Conservation (phyloP, 92 coral and sea anemone genomes). For the Umimayanthus chanpuru region DNA sequence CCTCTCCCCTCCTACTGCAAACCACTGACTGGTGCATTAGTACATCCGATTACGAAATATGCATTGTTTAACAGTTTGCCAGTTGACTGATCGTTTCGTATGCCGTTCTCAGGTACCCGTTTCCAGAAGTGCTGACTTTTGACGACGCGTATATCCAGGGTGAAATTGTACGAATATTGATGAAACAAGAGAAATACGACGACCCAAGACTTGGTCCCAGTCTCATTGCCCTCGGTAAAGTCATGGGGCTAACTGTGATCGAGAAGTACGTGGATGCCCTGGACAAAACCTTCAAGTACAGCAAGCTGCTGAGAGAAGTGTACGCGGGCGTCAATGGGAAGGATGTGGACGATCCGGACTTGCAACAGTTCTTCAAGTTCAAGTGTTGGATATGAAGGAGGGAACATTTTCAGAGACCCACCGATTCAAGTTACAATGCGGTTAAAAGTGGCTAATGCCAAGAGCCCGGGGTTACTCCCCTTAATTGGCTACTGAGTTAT, state of each 20-base stretch:
- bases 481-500: too few relatives aligned
- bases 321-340: slow-evolving; percentile 96
- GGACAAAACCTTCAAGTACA: slow-evolving; percentile 94
- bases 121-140: slow-evolving; percentile 79
- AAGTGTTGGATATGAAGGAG: slow-evolving; percentile 82
- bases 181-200: slow-evolving; percentile 90
- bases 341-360: slow-evolving; percentile 89
- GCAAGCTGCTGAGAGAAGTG: slow-evolving; percentile 83
- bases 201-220: slow-evolving; percentile 86
- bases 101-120: slow-evolving; percentile 47
- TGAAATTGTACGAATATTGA: slow-evolving; percentile 85
- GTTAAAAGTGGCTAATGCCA: too few relatives aligned
- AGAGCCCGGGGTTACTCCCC: too few relatives aligned
- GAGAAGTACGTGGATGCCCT: slow-evolving; percentile 96
- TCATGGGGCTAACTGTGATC: slow-evolving; percentile 94
- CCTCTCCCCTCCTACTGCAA: too few relatives aligned
- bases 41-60: too few relatives aligned
- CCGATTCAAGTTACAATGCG: too few relatives aligned
- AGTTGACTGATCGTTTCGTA: background rate
- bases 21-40: too few relatives aligned
- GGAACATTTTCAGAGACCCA: background rate
- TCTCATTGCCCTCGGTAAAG: slow-evolving; percentile 86
- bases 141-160: slow-evolving; percentile 98
- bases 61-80: background rate
- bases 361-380: slow-evolving; percentile 93